Base-by-base conservation (phyloP, 2,888 invertebrate species). In the Alviniconcha strummeri region DNA sequence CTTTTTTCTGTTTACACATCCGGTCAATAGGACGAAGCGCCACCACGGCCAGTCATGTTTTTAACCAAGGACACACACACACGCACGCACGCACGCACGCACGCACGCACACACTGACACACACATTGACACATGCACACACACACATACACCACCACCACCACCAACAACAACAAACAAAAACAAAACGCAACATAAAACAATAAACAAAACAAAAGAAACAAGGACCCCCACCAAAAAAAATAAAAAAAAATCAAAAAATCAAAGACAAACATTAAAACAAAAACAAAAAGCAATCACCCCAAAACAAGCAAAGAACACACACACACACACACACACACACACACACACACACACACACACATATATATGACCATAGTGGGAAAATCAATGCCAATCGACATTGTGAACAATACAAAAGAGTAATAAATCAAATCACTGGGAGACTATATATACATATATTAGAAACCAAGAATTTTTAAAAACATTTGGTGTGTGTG, bases 81-180 rank as follows among this genome's bases (percentile, higher is more conserved):
- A 55, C 77, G 9, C 77, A 55, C 11, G 8, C 74, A 19, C 74
- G 6, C 36, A 74, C 74, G 36, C 74, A 74, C 74, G 36, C 74
- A 74, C 52, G 36, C 74, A 74, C 74, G 36, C 74, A 74, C 74
- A 74, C 74, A 74, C 74, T 36, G 36, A 74, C 74, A 74, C 74
- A 74, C 74, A 74, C 36, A 74, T 11, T 36, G 6, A 74, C 74
- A 71, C 71, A 71, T n/a, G 5, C 71, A 71, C 71, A 71, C 71
- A 71, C 71, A 71, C 71, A 71, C 71, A 71, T 5, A 71, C 71
- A 71, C 71, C 36, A 36, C 36, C 36, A 36, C 36, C 36, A 36
- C 36, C 36, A 36, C 36, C 36, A 36, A 36, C 36, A 36, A 36
- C 36, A 36, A 36, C 36, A 36, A 36, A 36, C 36, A 36, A 36